These are phyloP conservation scores for Linnaemya tessellans DNA, from an alignment of 2,888 invertebrate species.

Conservation along the genomic window DNA sequence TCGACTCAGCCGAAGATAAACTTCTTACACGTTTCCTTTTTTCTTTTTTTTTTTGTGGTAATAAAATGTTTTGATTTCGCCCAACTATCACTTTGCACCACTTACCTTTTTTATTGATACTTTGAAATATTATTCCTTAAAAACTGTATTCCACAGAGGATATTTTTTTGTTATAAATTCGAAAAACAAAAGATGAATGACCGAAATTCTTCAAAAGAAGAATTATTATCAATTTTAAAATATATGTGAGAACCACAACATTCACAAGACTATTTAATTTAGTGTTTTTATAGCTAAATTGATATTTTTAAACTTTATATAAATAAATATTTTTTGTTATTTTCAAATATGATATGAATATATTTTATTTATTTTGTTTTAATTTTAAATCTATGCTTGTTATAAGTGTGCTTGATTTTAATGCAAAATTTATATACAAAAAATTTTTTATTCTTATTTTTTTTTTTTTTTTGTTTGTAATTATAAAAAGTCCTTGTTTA, in stretches of 20 bases:
- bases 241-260: neutral
- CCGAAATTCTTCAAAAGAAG: neutral
- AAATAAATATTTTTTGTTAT: neutral
- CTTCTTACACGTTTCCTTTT: no score
- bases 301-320: neutral
- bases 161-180: neutral
- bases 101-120: conserved; percentile 28
- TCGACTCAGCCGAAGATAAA: no score
- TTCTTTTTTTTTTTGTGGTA: neutral
- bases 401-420: neutral
- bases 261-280: neutral
- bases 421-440: neutral
- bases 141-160: conserved; percentile 16
- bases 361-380: conserved; percentile 18
- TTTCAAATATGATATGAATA: conserved; percentile 21
- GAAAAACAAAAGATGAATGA: neutral
- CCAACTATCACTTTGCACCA: neutral
- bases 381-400: neutral
- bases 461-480: neutral
- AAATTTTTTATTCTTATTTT: no score
- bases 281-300: neutral
- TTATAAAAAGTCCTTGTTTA: neutral
- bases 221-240: neutral
- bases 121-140: conserved; percentile 17
- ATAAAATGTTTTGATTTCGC: neutral